Evolutionary conservation across 2,888 invertebrate species (phyloP).

Genomic region (Phengaris arion): DNA sequence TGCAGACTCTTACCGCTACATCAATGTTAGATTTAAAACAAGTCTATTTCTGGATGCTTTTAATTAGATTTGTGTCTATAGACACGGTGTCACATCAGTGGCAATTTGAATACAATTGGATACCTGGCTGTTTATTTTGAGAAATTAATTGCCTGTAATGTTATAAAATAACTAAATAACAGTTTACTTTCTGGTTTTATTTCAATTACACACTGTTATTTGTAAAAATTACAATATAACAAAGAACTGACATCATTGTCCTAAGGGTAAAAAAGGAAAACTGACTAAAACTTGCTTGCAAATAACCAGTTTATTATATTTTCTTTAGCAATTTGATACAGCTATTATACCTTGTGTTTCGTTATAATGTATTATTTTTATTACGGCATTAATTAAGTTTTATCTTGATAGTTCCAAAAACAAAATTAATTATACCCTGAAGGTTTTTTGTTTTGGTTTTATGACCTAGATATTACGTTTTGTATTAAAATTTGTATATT

Average conservation of each 20-base stretch:
- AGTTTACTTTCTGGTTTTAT: neutral
- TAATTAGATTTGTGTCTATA: constrained; percentile 13
- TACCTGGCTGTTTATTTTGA: neutral
- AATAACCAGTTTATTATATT: neutral
- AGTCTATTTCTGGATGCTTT: constrained; percentile 23
- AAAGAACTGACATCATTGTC: neutral
- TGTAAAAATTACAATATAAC: neutral
- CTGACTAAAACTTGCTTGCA: neutral
- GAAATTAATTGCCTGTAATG: neutral
- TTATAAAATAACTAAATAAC: too few species aligned
- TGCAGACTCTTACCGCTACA: neutral
- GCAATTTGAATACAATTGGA: neutral
- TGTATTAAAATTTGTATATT: neutral
- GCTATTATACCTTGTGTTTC: neutral
- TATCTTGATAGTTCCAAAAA: constrained; percentile 3
- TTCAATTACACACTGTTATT: neutral
- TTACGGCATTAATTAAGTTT: neutral
- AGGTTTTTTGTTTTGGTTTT: neutral
- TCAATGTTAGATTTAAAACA: neutral
- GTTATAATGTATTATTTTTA: neutral
- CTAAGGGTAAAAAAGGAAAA: neutral
- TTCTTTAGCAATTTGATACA: neutral
- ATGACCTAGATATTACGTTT: neutral
- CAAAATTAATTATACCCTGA: neutral
- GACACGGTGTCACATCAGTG: neutral